Conservation (phyloP, 2,888 invertebrate species). For the Platycnemis pennipes region DNA sequence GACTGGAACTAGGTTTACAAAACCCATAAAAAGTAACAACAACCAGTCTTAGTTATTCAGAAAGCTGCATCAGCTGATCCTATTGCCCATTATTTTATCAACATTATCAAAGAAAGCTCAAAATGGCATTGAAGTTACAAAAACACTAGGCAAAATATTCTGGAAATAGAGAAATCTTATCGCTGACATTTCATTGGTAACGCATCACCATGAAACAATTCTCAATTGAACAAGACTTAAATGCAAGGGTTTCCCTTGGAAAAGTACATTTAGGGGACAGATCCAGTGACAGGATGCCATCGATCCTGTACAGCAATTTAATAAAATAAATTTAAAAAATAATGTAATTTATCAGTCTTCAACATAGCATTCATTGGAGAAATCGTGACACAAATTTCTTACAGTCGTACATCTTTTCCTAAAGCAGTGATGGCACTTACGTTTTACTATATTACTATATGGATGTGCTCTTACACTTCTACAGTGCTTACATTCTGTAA, state of each 20-base stretch:
- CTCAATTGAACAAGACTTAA: not conserved
- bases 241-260: not conserved
- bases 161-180: not conserved
- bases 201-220: not conserved
- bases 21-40: not conserved
- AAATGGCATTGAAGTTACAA: not conserved
- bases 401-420: conserved; percentile 12
- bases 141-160: not conserved
- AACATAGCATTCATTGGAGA: not conserved
- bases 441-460: conserved; percentile 5
- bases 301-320: too few relatives aligned
- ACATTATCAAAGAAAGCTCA: not conserved
- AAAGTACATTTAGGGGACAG: not conserved
- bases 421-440: not conserved
- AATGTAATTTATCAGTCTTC: too few relatives aligned
- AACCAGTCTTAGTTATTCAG: not conserved
- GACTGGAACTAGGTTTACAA: not conserved
- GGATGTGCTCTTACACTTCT: conserved; percentile 23
- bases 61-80: too few relatives aligned
- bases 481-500: not conserved
- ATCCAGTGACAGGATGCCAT: too few relatives aligned
- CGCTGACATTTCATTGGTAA: not conserved
- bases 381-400: not conserved
- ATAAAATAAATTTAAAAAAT: too few relatives aligned
- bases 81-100: not conserved